A percentile compares a stretch with the other conserved stretches of the same genome.
Evolutionary conservation across 2,888 invertebrate species (phyloP).

Genomic region (Strigamia transsilvanica): DNA sequence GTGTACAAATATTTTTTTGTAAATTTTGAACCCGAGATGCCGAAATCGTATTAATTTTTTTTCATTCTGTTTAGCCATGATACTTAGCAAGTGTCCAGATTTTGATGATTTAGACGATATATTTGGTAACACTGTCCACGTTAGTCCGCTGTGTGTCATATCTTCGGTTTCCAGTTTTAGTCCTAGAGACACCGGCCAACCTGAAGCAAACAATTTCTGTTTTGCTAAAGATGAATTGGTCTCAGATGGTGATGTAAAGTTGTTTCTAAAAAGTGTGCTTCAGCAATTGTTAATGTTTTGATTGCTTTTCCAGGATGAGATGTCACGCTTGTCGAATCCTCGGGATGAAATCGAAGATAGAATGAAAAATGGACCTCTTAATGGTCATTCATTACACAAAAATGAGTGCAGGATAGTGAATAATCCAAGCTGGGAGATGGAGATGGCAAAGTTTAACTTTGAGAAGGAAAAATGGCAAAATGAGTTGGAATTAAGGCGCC

Average conservation of each 20-base stretch:
- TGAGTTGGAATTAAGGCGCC: neutral
- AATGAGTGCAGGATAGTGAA: neutral
- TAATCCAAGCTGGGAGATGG: neutral
- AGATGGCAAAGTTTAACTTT: neutral
- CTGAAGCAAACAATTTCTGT: neutral
- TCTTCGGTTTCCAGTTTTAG: neutral
- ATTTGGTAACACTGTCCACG: neutral
- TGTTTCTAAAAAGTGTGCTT: too few relatives aligned
- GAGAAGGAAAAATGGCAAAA: neutral
- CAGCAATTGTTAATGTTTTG: too few relatives aligned
- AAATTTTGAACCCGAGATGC: too few relatives aligned
- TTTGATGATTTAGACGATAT: conserved; percentile 7
- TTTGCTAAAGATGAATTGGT: neutral
- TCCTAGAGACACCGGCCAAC: neutral
- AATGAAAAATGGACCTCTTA: neutral
- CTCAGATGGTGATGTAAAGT: neutral
- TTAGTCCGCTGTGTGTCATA: neutral
- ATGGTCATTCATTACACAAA: neutral
- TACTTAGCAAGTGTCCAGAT: neutral
- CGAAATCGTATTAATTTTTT: too few relatives aligned
- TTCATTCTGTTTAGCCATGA: too few relatives aligned
- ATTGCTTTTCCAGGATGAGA: neutral
- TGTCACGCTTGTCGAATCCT: neutral
- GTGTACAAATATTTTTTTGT: too few relatives aligned
- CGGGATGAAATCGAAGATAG: neutral